phyloP scores from a whole-genome alignment of 1,140 invertebrate species.

The Anthonomus grandis region DNA sequence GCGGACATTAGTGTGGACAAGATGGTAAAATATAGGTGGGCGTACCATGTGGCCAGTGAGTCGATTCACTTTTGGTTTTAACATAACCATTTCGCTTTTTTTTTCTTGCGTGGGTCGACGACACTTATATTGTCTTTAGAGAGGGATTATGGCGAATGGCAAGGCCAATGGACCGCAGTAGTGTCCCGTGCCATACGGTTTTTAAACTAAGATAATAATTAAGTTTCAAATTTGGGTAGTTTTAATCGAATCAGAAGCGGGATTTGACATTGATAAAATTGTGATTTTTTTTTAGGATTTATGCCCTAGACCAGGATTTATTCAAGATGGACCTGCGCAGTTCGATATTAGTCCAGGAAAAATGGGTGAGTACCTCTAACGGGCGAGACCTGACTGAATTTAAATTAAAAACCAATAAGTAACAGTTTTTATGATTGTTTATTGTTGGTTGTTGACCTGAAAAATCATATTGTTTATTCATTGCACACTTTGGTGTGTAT shows the following conservation, averaged over 20 bases:
- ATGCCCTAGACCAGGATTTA: slow-evolving; percentile 70
- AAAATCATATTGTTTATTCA: neutral
- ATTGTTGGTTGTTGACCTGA: neutral
- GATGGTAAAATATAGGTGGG: slow-evolving; percentile 1
- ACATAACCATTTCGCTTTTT: no score
- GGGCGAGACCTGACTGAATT: no score
- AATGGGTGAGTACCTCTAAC: slow-evolving; percentile 84
- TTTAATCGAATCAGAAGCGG: no score
- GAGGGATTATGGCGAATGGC: no score
- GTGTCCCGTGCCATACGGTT: no score
- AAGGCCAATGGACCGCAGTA: no score
- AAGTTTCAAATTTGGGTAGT: no score
- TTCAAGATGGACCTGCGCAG: slow-evolving; percentile 70
- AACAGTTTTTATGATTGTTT: neutral
- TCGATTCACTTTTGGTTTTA: slow-evolving; percentile 4
- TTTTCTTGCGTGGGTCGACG: no score
- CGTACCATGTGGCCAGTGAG: neutral
- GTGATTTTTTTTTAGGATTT: slow-evolving; percentile 69
- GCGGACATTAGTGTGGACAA: neutral
- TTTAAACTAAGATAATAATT: no score
- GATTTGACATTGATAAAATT: no score
- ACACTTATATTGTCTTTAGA: no score
- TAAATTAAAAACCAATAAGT: no score
- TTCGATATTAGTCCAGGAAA: slow-evolving; percentile 85
- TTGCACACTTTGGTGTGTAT: neutral